Percentiles rank a stretch among this genome's conserved stretches.
Evolutionary conservation across 2,113 vertebrate species (phyloP).

Genomic region (Oostethus manadensis): DNA sequence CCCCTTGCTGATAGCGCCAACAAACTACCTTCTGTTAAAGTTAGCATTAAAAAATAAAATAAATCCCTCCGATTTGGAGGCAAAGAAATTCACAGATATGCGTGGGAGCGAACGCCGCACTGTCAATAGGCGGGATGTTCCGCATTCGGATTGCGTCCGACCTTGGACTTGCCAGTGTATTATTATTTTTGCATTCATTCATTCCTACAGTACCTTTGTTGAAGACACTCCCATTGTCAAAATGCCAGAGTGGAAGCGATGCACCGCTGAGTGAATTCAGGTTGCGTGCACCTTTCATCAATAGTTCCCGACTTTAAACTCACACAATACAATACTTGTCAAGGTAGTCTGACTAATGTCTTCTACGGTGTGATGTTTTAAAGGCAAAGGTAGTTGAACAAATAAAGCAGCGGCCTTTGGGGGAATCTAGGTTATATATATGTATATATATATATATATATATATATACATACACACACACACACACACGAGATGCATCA

Average conservation of each 20-base stretch:
- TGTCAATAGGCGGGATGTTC: no score
- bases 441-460: no score
- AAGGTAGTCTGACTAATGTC: conserved; percentile 26
- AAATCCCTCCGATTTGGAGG: no score
- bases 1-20: no score
- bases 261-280: conserved; percentile 13
- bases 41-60: no score
- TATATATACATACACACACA: no score
- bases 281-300: conserved; percentile 8
- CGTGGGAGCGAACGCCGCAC: no score
- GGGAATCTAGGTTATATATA: conserved; percentile 47
- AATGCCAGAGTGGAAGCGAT: background rate
- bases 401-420: conserved; percentile 46
- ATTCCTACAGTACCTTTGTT: background rate
- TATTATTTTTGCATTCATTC: background rate
- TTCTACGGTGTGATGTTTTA: conserved; percentile 34
- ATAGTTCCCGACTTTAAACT: conserved; percentile 16
- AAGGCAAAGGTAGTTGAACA: background rate
- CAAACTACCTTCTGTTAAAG: no score
- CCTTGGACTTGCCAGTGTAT: background rate
- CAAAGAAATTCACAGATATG: no score
- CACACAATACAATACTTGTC: conserved; percentile 2
- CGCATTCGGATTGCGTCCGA: background rate
- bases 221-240: background rate
- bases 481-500: conserved; percentile 53